A percentile compares a stretch with the other conserved stretches of the same genome.
Evolutionary conservation across 2,113 vertebrate species (phyloP).

Genomic region (Junco hyemalis): DNA sequence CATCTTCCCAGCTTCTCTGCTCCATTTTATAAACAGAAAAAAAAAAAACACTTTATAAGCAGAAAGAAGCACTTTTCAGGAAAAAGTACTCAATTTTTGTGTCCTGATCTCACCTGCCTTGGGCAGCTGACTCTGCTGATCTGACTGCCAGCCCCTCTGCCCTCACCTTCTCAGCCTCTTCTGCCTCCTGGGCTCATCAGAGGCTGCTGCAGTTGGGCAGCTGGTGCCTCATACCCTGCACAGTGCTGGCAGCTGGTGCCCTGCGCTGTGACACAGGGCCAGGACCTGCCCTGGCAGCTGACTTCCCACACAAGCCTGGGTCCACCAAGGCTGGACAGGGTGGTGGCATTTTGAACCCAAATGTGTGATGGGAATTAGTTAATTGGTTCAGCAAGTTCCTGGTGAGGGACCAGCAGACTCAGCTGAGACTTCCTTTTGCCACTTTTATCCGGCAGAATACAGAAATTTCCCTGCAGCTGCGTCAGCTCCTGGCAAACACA

Average conservation of each 20-base stretch:
- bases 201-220: not conserved
- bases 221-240: fast-evolving
- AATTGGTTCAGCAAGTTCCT: not conserved
- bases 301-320: not conserved
- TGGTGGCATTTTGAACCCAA: not conserved
- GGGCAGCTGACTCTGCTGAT: not conserved
- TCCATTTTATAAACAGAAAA: not conserved
- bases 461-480: not conserved
- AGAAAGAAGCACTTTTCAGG: not conserved
- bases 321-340: fast-evolving
- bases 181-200: fast-evolving
- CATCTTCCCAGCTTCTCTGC: not conserved
- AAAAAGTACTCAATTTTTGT: not conserved
- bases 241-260: not conserved
- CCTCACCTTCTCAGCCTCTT: not conserved
- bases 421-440: not conserved
- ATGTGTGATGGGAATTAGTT: not conserved
- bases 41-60: not conserved
- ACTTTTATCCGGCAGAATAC: not conserved
- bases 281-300: fast-evolving
- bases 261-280: fast-evolving
- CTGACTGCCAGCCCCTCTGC: not conserved
- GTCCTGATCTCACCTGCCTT: not conserved
- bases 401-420: not conserved
- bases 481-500: not conserved